Evolutionary conservation across 92 coral and sea anemone genomes (phyloP).

Genomic region (Phymanthus crucifer): DNA sequence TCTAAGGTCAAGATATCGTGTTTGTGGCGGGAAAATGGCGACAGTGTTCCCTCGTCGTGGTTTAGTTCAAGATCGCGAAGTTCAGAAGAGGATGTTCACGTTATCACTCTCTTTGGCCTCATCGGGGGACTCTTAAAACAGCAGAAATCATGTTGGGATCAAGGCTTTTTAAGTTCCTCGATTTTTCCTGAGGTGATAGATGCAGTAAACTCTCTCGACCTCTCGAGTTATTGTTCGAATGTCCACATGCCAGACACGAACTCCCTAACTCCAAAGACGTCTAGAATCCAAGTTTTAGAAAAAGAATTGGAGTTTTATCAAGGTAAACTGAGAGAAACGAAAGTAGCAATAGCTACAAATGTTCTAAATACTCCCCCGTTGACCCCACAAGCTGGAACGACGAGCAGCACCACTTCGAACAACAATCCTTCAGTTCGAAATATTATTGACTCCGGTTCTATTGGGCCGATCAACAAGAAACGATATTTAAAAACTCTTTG

Average conservation of each 20-base stretch:
- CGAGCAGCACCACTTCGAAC: not conserved
- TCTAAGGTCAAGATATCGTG: slow-evolving; percentile 25
- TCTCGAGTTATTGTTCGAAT: not conserved
- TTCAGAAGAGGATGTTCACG: slow-evolving; percentile 14
- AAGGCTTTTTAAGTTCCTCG: slow-evolving; percentile 21
- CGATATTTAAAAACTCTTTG: slow-evolving; percentile 20
- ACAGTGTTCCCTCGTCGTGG: slow-evolving; percentile 24
- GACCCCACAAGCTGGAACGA: not conserved
- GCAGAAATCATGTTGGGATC: slow-evolving; percentile 4
- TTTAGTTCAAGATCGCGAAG: slow-evolving; percentile 15
- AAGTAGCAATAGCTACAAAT: slow-evolving; percentile 6
- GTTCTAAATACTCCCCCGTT: slow-evolving; percentile 19
- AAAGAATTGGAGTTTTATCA: slow-evolving; percentile 24
- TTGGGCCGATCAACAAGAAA: slow-evolving; percentile 30
- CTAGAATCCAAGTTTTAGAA: slow-evolving; percentile 12
- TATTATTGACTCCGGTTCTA: not conserved
- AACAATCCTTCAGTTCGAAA: not conserved
- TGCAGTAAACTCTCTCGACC: slow-evolving; percentile 32
- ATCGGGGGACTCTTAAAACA: slow-evolving; percentile 27
- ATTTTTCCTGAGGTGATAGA: slow-evolving; percentile 5
- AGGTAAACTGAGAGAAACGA: slow-evolving; percentile 15
- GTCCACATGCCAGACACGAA: not conserved
- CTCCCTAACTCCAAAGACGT: slow-evolving; percentile 24
- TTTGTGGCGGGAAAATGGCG: slow-evolving; percentile 47
- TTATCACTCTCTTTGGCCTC: slow-evolving; percentile 19